Base-by-base conservation (phyloP, 2,797 vertebrate genomes). In the Argya squamiceps region DNA sequence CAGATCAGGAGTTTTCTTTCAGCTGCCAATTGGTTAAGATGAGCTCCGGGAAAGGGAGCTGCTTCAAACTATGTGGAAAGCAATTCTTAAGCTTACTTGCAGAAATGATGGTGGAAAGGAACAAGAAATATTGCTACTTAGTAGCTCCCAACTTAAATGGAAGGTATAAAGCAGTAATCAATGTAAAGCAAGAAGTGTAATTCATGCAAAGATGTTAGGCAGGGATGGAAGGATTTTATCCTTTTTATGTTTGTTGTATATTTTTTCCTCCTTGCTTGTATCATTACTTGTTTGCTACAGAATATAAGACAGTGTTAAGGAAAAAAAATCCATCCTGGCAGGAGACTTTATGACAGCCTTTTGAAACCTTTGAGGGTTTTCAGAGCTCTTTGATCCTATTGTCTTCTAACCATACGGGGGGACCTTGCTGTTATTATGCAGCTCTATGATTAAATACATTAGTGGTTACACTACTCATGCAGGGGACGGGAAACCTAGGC, bases 1-100 rank as follows among this genome's bases (percentile, higher is more conserved):
- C 94, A 96, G 91, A 91, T 93, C 89, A 95, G 84, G 82, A 94
- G 30, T 65, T 92, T 80, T 77, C 60, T 83, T 94, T 92, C 77
- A 93, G 47, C 84, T 88, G 58, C 78, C 9, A 5, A 34, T 65
- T 73, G 65, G 62, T 88, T 93, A 89, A 83, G 63, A 95, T 49
- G 93, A 92, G 76, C 73, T 88, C 69, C 7, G 4, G 55, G 59
- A 93, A 90, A 91, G 7, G 22, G 36, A 88, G 26, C 34, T 84
- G 63, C 74, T 89, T 79, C 80, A 77, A 68, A 77, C 50, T 46
- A 21, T 7, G 37, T 41, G 32, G 74, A 92, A 91, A 92, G 27
- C 10, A 87, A 69, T 67, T 56, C 32, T 78, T 44, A 46, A 37
- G 36, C 43, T 81, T 87, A 39, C 24, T 91, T 93, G 83, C 46